Evolutionary conservation across 2,888 invertebrate genomes (phyloP), one percentile per base, ranked within the genome.

Genomic region (Ochlodes sylvanus): DNA sequence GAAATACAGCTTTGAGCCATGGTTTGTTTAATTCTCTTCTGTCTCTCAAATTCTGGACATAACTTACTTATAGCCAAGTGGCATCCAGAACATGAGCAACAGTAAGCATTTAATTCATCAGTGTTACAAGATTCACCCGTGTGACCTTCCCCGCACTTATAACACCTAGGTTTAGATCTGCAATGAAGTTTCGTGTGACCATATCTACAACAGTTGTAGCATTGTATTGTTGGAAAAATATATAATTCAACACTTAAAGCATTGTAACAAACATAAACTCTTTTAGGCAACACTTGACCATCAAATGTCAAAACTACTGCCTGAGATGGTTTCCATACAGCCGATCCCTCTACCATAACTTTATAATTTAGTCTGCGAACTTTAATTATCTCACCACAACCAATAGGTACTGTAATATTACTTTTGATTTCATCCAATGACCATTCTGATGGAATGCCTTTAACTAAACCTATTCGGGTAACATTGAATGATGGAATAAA

Each of bases 191-290:
- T 71, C 15, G 63, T 66, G 52, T 73, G 72, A 1, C 70, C 72
- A 63, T 52, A 70, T 9, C 67, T n/a, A 14, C 70, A 70, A 17
- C 69, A 71, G 10, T 63, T 58, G 14, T 66, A 71, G 19, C 70
- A 73, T 19, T 72, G 71, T 7, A 72, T 60, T 0, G 72, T 72
- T 2, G 72, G 71, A 50, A 44, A 73, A 10, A 67, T 71, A 55
- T 72, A 72, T 7, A 72, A 12, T 10, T 71, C 68, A 12, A 70
- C 71, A n/a, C 7, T 27, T 63, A 63, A 44, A 27, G 55, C 21
- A 42, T 41, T 63, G 17, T 42, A 63, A 32, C 63, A 63, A 2
- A 63, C 55, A 10, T 41, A 63, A 32, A 63, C 42, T 12, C 54
- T 63, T 17, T 63, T 63, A 12, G 63, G 63, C 42, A 55, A 15